A percentile compares a stretch with the other conserved stretches of the same genome.
phyloP scores from a whole-genome alignment of 2,797 vertebrate species.

The Semotilus atromaculatus region DNA sequence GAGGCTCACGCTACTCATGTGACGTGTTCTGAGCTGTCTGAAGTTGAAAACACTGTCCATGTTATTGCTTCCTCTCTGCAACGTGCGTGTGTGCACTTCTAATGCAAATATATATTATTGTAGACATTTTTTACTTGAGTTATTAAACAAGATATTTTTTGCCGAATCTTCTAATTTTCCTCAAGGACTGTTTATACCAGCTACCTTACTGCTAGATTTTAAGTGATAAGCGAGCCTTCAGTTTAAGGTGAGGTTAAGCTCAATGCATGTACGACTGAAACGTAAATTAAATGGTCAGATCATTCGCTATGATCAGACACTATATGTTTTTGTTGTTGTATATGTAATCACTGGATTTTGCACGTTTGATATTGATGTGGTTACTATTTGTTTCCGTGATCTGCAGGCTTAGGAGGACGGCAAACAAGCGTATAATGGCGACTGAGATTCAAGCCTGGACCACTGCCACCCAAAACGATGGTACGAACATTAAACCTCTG shows the following conservation, averaged over 20 bases:
- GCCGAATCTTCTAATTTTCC: neutral
- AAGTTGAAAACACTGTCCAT: slow-evolving; percentile 87
- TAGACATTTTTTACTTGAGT: neutral
- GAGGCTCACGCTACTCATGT: slow-evolving; percentile 67
- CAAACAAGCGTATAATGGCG: slow-evolving; percentile 74
- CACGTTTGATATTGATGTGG: slow-evolving; percentile 51
- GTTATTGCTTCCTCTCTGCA: slow-evolving; percentile 65
- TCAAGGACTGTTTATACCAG: slow-evolving; percentile 25
- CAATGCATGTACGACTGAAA: slow-evolving; percentile 1
- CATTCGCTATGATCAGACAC: neutral
- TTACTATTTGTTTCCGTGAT: slow-evolving; percentile 47
- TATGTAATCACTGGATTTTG: slow-evolving; percentile 1
- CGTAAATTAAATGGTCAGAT: neutral
- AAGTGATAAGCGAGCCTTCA: slow-evolving; percentile 45
- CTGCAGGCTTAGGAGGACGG: slow-evolving; percentile 37
- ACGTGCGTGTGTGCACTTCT: slow-evolving; percentile 56
- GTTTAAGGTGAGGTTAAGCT: slow-evolving; percentile 44
- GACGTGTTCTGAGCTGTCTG: slow-evolving; percentile 67
- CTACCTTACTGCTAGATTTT: slow-evolving; percentile 14
- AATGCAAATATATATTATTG: neutral
- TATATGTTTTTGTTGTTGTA: neutral
- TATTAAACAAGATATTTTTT: slow-evolving; percentile 1
- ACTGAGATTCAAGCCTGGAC: slow-evolving; percentile 79
- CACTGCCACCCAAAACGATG: slow-evolving; percentile 69
- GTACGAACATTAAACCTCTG: slow-evolving; percentile 65